Base-by-base conservation (phyloP, 2,888 invertebrate genomes). In the Theretra japonica region DNA sequence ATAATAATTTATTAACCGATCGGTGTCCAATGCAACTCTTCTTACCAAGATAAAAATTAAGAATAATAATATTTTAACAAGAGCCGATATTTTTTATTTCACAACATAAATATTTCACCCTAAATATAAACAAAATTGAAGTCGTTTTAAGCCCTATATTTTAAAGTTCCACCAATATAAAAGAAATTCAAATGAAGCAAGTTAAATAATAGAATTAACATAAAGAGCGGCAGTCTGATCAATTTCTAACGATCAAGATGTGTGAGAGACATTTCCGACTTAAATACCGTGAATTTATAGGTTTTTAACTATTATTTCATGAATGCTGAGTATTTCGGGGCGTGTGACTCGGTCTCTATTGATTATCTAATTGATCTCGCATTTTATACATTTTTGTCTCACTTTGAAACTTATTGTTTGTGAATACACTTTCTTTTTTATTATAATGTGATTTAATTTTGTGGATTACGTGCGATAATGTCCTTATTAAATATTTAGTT, bases 221-320 rank as follows among this genome's bases (percentile, higher is more conserved):
- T 53, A 53, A 53, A 53, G n/a, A n/a, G 23, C 58, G 23, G 17
- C 25, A 59, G 58, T 15, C 19, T 53, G 23, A 11, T 11, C 58
- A 62, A 62, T 30, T 33, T 33, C 62, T n/a, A 33, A 33, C 11
- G 62, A 33, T 33, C 62, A 25, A 25, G 25, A 58, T 62, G 59
- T 30, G 59, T 25, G 60, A 33, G 60, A 33, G n/a, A 62, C 4
- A 62, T 62, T 62, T 62, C n/a, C 30, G 21, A 33, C 11, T 62
- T 33, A 30, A 59, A 33, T n/a, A 62, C 62, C 30, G 62, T 71
- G 62, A 71, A 73, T 73, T 73, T 71, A 73, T 71, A 69, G 50
- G 69, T 57, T 70, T 70, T 73, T 73, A 72, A 69, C 53, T 70
- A 73, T 73, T 53, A 33, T 33, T 33, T 33, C 30, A 17, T 21